Evolutionary conservation across 2,113 vertebrate species (phyloP).

Genomic region (Limanda limanda): DNA sequence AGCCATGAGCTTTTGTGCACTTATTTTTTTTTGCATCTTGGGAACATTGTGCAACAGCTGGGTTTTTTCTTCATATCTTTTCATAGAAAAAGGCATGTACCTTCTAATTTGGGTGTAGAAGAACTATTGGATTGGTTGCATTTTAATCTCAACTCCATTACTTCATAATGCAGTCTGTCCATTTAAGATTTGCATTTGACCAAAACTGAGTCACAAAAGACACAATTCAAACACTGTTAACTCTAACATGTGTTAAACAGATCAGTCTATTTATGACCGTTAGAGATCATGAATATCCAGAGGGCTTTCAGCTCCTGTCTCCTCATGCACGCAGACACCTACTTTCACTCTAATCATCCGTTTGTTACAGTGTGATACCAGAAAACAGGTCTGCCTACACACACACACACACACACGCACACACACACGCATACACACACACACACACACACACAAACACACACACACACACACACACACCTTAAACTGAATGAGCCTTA

Average conservation of each 20-base stretch:
- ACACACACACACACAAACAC: background rate
- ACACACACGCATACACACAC: too few relatives aligned
- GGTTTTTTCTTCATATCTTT: background rate
- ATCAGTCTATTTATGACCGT: background rate
- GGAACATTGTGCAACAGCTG: too few relatives aligned
- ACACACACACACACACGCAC: background rate
- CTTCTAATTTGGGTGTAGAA: too few relatives aligned
- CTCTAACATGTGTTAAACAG: background rate
- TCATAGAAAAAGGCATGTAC: too few relatives aligned
- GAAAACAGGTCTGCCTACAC: background rate
- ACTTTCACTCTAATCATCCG: background rate
- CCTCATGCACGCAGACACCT: background rate
- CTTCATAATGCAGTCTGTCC: too few relatives aligned
- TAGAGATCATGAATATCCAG: slow-evolving; percentile 14
- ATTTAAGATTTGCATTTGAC: too few relatives aligned
- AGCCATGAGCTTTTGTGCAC: too few relatives aligned
- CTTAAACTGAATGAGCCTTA: background rate
- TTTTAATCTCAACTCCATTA: too few relatives aligned
- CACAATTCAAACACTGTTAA: too few relatives aligned
- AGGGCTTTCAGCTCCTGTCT: background rate
- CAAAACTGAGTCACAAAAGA: too few relatives aligned
- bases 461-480: background rate
- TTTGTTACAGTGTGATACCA: slow-evolving; percentile 4
- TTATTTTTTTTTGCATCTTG: too few relatives aligned
- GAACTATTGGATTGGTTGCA: too few relatives aligned